Conservation (phyloP, 2,797 vertebrate species). For the Moxostoma hubbsi region DNA sequence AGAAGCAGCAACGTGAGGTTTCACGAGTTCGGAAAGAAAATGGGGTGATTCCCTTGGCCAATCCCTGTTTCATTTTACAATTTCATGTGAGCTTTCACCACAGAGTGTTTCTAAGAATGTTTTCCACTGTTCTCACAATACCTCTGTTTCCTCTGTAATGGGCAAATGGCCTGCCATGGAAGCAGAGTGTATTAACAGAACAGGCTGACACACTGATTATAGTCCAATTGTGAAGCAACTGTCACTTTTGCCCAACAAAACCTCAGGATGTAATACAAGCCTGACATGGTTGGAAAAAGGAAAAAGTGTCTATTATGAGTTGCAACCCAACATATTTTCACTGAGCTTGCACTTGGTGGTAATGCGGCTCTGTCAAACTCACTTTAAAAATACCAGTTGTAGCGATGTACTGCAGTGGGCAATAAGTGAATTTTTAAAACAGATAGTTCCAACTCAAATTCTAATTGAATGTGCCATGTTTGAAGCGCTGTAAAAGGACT, state of each 20-base stretch:
- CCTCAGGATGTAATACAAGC: background rate
- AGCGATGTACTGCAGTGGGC: too few species aligned
- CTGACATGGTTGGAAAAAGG: background rate
- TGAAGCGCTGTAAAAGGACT: too few species aligned
- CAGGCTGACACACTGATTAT: conserved; percentile 36
- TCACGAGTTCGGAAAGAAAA: background rate
- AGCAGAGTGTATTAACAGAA: conserved; percentile 1
- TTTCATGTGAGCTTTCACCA: conserved; percentile 18
- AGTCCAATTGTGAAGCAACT: conserved; percentile 13
- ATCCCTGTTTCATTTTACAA: conserved; percentile 10
- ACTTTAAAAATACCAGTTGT: too few species aligned
- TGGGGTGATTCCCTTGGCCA: background rate
- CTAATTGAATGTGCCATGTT: too few species aligned
- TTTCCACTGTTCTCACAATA: conserved; percentile 2
- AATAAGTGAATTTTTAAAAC: too few species aligned
- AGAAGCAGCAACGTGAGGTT: conserved; percentile 8
- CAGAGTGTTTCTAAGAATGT: conserved; percentile 1
- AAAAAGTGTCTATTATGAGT: background rate
- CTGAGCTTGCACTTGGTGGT: too few species aligned
- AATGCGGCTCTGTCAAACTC: too few species aligned
- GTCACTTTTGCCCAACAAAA: conserved; percentile 22
- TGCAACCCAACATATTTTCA: background rate
- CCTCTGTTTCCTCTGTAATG: too few species aligned
- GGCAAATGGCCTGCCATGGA: background rate
- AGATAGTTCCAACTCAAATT: too few species aligned